phyloP scores from a whole-genome alignment of 2,797 vertebrate genomes.

The Dromococcyx pavoninus region DNA sequence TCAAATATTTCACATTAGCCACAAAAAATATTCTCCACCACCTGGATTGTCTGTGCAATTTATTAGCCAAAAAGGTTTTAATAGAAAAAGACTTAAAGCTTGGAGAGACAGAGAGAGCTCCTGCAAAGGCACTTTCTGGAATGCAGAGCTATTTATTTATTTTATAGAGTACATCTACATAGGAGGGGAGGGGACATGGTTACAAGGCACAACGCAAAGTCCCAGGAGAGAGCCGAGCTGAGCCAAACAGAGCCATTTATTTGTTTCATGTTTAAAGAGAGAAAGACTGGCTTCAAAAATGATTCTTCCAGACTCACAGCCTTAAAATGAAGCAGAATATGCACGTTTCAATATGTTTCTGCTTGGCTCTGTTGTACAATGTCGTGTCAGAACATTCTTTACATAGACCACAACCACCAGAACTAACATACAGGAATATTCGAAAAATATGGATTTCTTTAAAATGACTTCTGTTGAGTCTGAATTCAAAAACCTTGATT shows the following conservation, averaged over 20 bases:
- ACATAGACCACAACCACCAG: background rate
- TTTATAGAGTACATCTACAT: background rate
- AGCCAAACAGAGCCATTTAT: background rate
- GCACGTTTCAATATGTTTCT: background rate
- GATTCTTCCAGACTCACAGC: background rate
- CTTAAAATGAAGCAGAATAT: background rate
- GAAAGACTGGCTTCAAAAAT: background rate
- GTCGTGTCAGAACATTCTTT: background rate
- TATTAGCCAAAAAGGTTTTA: conserved; percentile 8
- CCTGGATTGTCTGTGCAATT: background rate
- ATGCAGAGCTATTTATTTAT: conserved; percentile 5
- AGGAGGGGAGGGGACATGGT: background rate
- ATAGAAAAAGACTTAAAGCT: background rate
- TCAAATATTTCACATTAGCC: conserved; percentile 2
- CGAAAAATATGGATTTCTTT: background rate
- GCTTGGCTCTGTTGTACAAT: background rate
- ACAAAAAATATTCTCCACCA: background rate
- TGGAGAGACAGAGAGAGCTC: background rate
- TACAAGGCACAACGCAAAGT: background rate
- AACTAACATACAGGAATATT: background rate
- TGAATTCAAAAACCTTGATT: background rate
- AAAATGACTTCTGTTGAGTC: background rate
- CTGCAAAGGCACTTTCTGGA: background rate
- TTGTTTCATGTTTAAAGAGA: conserved; percentile 9
- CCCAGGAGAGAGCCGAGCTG: background rate